These are phyloP conservation scores for Leuctra nigra DNA, from an alignment of 2,888 invertebrate species.

Conservation along the genomic window DNA sequence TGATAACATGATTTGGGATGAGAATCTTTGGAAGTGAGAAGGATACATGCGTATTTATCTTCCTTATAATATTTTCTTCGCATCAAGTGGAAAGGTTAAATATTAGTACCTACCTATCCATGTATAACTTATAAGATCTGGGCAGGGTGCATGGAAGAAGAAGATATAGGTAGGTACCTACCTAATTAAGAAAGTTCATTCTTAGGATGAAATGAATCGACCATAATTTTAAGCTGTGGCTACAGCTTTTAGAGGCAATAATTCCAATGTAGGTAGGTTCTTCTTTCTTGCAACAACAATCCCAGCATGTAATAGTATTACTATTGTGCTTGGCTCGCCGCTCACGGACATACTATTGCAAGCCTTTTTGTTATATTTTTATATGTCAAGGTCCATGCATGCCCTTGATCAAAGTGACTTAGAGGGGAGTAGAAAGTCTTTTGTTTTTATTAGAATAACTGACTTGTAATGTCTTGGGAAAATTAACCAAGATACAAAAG, in stretches of 20 bases:
- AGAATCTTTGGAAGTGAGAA: background rate
- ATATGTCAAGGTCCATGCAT: too few species aligned
- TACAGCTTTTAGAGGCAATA: background rate
- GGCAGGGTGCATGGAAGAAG: background rate
- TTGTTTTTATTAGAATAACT: too few species aligned
- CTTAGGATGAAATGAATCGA: background rate
- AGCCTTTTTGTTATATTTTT: background rate
- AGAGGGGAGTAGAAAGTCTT: too few species aligned
- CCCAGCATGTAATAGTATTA: background rate
- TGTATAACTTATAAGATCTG: background rate
- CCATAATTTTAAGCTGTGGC: background rate
- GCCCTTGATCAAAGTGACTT: too few species aligned
- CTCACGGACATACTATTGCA: background rate
- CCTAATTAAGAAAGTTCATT: background rate
- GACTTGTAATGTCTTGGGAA: too few species aligned
- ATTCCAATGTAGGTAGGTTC: background rate
- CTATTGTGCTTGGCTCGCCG: background rate
- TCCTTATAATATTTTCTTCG: too few species aligned
- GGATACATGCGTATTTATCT: too few species aligned
- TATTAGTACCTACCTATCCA: background rate
- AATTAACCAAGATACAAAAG: too few species aligned
- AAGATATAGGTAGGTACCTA: too few species aligned
- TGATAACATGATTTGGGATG: background rate
- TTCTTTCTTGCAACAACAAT: background rate
- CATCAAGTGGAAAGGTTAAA: too few species aligned